phyloP scores from a whole-genome alignment of 2,113 vertebrate genomes.

The Pavo muticus region DNA sequence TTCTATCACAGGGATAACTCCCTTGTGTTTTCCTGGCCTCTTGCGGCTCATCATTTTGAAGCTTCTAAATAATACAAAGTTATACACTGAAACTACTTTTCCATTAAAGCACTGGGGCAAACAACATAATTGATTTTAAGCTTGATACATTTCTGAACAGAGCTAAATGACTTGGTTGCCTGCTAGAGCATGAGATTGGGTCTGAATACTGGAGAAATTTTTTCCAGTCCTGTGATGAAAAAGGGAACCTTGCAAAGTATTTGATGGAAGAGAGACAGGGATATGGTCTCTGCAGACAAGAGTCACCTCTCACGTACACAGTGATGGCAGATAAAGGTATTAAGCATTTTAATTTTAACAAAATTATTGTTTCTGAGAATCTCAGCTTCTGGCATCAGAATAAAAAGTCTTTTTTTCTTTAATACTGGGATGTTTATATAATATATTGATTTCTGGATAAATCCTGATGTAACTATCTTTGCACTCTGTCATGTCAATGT shows the following conservation, averaged over 20 bases:
- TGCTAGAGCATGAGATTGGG: background rate
- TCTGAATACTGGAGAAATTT: background rate
- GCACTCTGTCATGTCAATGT: background rate
- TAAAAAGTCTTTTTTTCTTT: background rate
- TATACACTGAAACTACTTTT: background rate
- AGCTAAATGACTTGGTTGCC: background rate
- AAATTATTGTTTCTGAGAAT: background rate
- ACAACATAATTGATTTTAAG: background rate
- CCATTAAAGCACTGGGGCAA: background rate
- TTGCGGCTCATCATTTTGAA: background rate
- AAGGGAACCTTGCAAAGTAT: background rate
- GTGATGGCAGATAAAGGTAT: background rate
- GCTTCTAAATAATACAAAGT: background rate
- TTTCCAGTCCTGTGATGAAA: background rate
- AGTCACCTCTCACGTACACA: background rate
- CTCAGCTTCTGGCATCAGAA: background rate
- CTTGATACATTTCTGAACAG: background rate
- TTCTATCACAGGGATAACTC: background rate
- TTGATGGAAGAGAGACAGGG: background rate
- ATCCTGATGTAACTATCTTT: constrained; percentile 20
- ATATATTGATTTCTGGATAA: constrained; percentile 6
- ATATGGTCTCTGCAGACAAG: background rate
- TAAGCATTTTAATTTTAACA: background rate
- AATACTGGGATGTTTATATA: background rate
- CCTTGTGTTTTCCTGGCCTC: background rate